These are phyloP conservation scores for Heterotilapia buettikoferi DNA, from an alignment of 2,113 vertebrate species.

Conservation along the genomic window DNA sequence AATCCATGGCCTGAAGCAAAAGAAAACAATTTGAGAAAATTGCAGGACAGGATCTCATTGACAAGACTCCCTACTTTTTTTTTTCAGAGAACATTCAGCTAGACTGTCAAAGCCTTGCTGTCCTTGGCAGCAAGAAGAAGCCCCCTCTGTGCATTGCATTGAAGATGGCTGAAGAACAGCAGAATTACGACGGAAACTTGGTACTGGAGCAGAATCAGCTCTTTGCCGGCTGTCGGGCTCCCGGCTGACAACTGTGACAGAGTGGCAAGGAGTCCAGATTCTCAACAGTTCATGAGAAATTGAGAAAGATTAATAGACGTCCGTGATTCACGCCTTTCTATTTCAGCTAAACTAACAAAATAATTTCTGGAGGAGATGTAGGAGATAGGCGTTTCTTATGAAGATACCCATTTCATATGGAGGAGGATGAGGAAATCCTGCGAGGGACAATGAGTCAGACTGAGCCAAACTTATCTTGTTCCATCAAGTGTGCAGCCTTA, in stretches of 20 bases:
- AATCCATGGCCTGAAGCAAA: neutral
- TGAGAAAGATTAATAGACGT: neutral
- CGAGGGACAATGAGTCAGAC: conserved; percentile 33
- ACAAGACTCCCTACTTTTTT: neutral
- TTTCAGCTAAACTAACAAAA: neutral
- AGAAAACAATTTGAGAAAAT: conserved; percentile 24
- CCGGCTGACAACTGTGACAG: conserved; percentile 21
- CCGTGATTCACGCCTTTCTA: neutral
- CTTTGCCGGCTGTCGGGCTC: conserved; percentile 24
- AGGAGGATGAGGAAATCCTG: conserved; percentile 37
- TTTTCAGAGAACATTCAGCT: conserved; percentile 22
- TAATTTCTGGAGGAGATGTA: neutral
- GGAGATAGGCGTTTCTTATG: neutral
- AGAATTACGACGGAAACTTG: conserved; percentile 29
- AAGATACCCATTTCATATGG: neutral
- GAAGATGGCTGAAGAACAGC: conserved; percentile 34
- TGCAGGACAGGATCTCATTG: conserved; percentile 11
- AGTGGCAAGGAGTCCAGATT: conserved; percentile 16
- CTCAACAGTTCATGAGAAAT: neutral
- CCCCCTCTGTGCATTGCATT: conserved; percentile 2
- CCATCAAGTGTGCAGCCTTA: conserved; percentile 28
- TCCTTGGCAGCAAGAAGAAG: conserved; percentile 41
- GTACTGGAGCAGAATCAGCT: conserved; percentile 25
- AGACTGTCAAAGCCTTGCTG: conserved; percentile 36
- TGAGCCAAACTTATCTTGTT: conserved; percentile 40